Percentiles rank a stretch among this genome's conserved stretches.
Conservation (phyloP, 1,140 invertebrate species). For the Diorhabda elongata region DNA sequence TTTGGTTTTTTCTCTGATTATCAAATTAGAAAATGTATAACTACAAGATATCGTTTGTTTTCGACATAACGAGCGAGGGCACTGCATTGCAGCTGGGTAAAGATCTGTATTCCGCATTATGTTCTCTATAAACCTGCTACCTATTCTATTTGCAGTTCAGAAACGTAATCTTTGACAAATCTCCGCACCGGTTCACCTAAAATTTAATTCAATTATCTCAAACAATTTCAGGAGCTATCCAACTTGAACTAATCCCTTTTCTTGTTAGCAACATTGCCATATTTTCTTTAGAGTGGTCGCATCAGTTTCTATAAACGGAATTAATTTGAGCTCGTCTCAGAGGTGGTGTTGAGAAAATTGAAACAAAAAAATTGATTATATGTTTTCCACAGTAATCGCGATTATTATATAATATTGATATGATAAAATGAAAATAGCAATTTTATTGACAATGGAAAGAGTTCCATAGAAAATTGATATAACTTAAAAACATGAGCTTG, state of each 20-base stretch:
- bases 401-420: too few relatives aligned
- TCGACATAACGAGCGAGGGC: too few relatives aligned
- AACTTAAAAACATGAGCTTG: too few relatives aligned
- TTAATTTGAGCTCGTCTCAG: neutral
- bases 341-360: neutral
- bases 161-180: constrained; percentile 2
- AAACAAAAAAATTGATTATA: too few relatives aligned
- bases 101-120: neutral
- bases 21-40: too few relatives aligned
- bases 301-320: constrained; percentile 1
- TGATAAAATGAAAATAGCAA: too few relatives aligned
- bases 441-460: too few relatives aligned
- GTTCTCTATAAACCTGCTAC: neutral
- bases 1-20: too few relatives aligned
- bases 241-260: neutral
- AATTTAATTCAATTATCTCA: constrained; percentile 3
- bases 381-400: too few relatives aligned
- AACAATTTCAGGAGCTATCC: neutral
- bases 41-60: too few relatives aligned
- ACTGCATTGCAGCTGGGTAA: neutral
- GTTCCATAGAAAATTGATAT: too few relatives aligned
- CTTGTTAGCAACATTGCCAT: neutral
- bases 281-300: neutral
- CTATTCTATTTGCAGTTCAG: neutral
- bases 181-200: neutral